Base-by-base conservation (phyloP, 2,113 vertebrate species). In the Albula glossodonta region DNA sequence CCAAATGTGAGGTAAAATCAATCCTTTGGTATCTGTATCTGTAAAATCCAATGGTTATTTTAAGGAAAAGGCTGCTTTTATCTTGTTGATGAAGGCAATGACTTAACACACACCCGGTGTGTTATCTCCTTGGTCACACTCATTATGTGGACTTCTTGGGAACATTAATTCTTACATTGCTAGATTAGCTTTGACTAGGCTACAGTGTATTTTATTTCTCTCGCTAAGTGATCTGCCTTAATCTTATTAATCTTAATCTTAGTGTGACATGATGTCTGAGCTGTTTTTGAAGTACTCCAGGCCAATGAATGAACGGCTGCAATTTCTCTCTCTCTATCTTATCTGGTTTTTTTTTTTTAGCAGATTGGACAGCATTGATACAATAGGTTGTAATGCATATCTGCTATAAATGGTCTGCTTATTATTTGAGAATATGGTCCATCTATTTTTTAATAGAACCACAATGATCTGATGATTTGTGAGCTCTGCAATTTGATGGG, bases 251-350 rank as follows among this genome's bases (percentile, higher is more conserved):
- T 41, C 31, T 41, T 53, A 78, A 74, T 51, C 6, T 81, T 50
- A 63, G 83, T 63, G 63, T 57, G 49, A 83, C 66, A 80, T 82
- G 52, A 80, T 88, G 80, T 81, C n/a, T 80, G 52, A 78, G 60
- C 77, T 79, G 83, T 88, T 87, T 66, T 85, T 81, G 63, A 87
- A 88, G 82, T 85, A 84, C 84, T 90, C 89, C 85, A 81, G 8
- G 83, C 81, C 80, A 80, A 70, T 48, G 57, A 22, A 57, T 86
- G 74, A 85, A 78, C 78, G 4, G 41, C 52, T 52, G 19, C 41
- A 25, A 31, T 50, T n/a, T n/a, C 53, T 82, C 51, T 81, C 13
- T 57, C 56, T 25, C 19, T 25, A 7, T 22, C n/a, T 31, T 81
- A 13, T 57, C 56, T 51, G 19, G 25, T 60, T 82, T 63, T 57